A percentile compares a stretch with the other conserved stretches of the same genome.
These are phyloP conservation scores for Sapajus apella DNA, from an alignment of 2,113 vertebrate genomes.

Conservation along the genomic window DNA sequence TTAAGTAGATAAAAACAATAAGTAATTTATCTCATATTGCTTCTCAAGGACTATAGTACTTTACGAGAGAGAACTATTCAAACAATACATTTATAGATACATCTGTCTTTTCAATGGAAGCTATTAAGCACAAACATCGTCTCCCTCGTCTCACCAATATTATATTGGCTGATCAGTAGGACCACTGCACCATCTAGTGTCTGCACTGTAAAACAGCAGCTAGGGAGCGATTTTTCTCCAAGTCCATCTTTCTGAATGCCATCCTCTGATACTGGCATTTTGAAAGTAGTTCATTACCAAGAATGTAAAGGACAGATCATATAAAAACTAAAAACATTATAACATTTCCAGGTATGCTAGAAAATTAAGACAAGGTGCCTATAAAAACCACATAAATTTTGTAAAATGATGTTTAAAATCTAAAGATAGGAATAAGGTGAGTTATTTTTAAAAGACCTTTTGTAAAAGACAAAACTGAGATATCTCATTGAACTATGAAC, in stretches of 20 bases:
- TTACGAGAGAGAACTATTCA: constrained; percentile 3
- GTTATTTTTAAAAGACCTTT: not conserved
- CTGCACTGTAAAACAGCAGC: constrained; percentile 63
- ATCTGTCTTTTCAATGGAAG: not conserved
- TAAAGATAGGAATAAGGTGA: not conserved
- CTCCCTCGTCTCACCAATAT: too few relatives aligned
- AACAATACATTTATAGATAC: not conserved
- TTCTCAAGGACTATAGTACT: not conserved
- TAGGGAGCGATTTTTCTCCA: not conserved
- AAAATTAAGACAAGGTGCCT: not conserved
- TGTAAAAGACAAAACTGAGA: not conserved
- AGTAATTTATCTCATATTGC: not conserved
- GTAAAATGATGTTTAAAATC: not conserved
- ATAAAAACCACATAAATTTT: not conserved
- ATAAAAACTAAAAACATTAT: not conserved
- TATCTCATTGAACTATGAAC: not conserved
- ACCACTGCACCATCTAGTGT: constrained; percentile 83
- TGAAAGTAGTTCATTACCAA: constrained; percentile 10
- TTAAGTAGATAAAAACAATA: constrained; percentile 39
- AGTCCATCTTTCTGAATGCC: not conserved
- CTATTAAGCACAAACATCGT: not conserved
- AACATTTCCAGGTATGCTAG: not conserved
- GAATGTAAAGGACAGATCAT: not conserved
- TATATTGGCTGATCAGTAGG: not conserved
- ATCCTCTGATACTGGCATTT: not conserved